These are phyloP conservation scores for Malaclemys terrapin DNA, from an alignment of 2,113 vertebrate species.

Conservation along the genomic window DNA sequence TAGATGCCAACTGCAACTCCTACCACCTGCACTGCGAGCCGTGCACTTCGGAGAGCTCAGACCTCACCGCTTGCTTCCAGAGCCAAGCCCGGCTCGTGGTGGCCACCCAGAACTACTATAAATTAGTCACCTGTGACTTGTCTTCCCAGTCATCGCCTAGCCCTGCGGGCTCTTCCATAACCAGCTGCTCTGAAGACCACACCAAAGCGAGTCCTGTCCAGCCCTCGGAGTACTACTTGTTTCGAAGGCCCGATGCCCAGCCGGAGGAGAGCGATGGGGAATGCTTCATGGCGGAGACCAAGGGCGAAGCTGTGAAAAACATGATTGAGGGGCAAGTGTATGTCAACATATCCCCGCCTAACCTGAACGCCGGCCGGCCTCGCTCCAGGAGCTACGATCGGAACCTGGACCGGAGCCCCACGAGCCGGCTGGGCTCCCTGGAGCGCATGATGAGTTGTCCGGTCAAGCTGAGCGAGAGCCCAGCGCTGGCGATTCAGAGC, in stretches of 20 bases:
- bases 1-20: slow-evolving; percentile 97
- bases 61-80: slow-evolving; percentile 92
- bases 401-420: slow-evolving; percentile 88
- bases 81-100: slow-evolving; percentile 95
- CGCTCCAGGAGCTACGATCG: slow-evolving; percentile 98
- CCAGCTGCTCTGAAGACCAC: slow-evolving; percentile 95
- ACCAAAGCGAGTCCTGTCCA: slow-evolving; percentile 90
- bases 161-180: slow-evolving; percentile 91
- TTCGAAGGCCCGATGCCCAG: slow-evolving; percentile 79
- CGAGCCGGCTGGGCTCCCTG: slow-evolving; percentile 86
- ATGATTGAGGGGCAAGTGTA: slow-evolving; percentile 92
- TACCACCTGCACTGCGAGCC: slow-evolving; percentile 86
- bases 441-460: slow-evolving; percentile 98
- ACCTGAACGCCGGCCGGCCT: slow-evolving; percentile 76
- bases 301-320: slow-evolving; percentile 37
- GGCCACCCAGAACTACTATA: slow-evolving; percentile 99
- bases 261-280: slow-evolving; percentile 70
- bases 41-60: slow-evolving; percentile 79
- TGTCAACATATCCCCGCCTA: slow-evolving; percentile 90
- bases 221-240: slow-evolving; percentile 95
- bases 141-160: slow-evolving; percentile 97
- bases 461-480: slow-evolving; percentile 89
- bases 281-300: slow-evolving; percentile 42
- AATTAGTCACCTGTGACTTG: slow-evolving; percentile 96
- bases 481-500: slow-evolving; percentile 68